These are phyloP conservation scores for Xenops minutus DNA, from an alignment of 2,797 vertebrate species.

Conservation along the genomic window DNA sequence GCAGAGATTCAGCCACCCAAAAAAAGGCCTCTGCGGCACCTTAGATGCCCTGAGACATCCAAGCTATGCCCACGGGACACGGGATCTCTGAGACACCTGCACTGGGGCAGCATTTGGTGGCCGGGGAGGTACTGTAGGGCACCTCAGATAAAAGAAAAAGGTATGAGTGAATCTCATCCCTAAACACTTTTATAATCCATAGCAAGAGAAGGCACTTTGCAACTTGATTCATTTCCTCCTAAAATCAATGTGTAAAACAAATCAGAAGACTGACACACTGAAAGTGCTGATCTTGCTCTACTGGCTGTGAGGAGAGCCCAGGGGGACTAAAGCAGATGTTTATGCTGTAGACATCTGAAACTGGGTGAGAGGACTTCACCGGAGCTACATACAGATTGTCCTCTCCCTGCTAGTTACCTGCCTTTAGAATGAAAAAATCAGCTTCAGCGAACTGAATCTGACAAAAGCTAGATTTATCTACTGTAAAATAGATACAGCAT, in stretches of 20 bases:
- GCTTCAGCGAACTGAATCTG: neutral
- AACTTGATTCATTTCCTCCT: neutral
- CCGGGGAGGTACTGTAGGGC: neutral
- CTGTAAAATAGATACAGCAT: neutral
- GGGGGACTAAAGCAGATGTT: neutral
- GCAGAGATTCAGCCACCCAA: neutral
- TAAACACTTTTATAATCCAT: neutral
- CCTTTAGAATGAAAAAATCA: neutral
- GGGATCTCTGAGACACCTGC: neutral
- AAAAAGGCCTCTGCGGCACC: neutral
- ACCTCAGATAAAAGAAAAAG: neutral
- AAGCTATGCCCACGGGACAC: neutral
- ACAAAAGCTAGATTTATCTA: neutral
- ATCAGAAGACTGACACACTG: neutral
- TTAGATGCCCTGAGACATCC: neutral
- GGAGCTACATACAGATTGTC: neutral
- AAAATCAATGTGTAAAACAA: neutral
- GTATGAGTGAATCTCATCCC: neutral
- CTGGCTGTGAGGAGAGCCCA: neutral
- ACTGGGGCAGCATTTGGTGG: neutral
- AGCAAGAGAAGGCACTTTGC: neutral
- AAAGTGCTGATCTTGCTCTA: neutral
- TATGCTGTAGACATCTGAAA: neutral
- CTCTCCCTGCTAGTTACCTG: neutral
- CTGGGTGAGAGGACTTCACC: neutral